Conservation (phyloP, 2,797 vertebrate species). For the Hypotaenidia okinawae region DNA sequence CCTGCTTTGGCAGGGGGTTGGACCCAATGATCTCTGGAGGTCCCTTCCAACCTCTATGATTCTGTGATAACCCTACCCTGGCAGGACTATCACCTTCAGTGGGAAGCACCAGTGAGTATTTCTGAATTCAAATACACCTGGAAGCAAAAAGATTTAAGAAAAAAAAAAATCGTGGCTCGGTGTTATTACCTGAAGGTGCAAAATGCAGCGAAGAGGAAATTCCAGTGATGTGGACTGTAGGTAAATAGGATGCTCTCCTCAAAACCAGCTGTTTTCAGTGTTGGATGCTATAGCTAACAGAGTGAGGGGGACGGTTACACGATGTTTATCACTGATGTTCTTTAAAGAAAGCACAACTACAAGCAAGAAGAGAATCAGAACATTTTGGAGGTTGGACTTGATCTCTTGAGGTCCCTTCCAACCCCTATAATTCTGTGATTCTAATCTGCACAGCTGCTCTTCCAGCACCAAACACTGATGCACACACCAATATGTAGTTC, state of each 20-base stretch:
- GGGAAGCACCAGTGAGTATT: neutral
- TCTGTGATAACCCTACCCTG: too few relatives aligned
- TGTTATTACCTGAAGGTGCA: neutral
- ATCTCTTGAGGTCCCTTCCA: too few relatives aligned
- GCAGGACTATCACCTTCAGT: fast-evolving
- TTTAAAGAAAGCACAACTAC: neutral
- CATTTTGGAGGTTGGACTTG: too few relatives aligned
- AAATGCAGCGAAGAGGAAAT: neutral
- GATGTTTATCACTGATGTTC: neutral
- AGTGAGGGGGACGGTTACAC: neutral
- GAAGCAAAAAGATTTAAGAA: neutral
- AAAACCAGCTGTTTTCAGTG: neutral
- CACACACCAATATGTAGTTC: neutral
- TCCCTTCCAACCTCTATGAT: too few relatives aligned
- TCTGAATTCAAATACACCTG: neutral
- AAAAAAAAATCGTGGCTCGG: neutral
- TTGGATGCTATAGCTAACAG: neutral
- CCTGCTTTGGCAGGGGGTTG: too few relatives aligned
- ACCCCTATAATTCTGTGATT: too few relatives aligned
- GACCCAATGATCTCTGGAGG: too few relatives aligned
- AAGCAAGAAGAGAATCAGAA: neutral
- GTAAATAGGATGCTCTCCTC: neutral
- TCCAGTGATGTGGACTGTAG: neutral
- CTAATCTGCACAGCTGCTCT: fast-evolving
- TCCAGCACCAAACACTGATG: neutral